A percentile compares a stretch with the other conserved stretches of the same genome.
phyloP scores from a whole-genome alignment of 2,888 invertebrate species.

The Drosophila ustulata region DNA sequence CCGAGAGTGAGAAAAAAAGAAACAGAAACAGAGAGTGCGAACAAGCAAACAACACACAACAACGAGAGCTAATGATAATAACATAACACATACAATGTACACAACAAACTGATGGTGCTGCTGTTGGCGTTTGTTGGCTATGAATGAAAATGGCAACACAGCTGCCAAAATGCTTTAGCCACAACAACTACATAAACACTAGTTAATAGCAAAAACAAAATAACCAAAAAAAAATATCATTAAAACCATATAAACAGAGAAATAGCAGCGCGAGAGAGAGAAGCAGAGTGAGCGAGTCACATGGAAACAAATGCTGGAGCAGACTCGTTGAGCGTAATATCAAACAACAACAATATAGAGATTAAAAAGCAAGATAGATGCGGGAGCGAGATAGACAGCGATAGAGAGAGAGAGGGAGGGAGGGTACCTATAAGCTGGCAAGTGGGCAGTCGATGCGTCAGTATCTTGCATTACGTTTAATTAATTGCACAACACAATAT shows the following conservation, averaged over 20 bases:
- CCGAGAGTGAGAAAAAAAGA: slow-evolving; percentile 26
- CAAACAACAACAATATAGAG: slow-evolving; percentile 10
- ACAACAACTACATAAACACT: slow-evolving; percentile 44
- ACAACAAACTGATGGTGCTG: slow-evolving; percentile 12
- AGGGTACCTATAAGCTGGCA: background rate
- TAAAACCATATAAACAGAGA: slow-evolving; percentile 67
- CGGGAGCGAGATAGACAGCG: background rate
- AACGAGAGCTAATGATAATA: slow-evolving; percentile 67
- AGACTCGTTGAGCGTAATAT: slow-evolving; percentile 20
- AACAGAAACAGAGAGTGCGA: slow-evolving; percentile 35
- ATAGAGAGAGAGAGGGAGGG: slow-evolving; percentile 6
- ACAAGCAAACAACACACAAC: slow-evolving; percentile 45
- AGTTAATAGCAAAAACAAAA: slow-evolving; percentile 47
- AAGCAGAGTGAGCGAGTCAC: slow-evolving; percentile 1
- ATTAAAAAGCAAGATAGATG: slow-evolving; percentile 27
- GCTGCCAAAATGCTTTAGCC: slow-evolving; percentile 31
- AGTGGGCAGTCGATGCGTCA: slow-evolving; percentile 59
- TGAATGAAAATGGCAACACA: slow-evolving; percentile 71
- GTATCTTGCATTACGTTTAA: slow-evolving; percentile 56
- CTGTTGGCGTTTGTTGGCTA: slow-evolving; percentile 25
- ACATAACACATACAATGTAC: slow-evolving; percentile 51
- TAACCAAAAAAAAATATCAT: slow-evolving; percentile 36
- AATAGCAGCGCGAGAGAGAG: slow-evolving; percentile 25
- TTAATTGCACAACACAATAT: slow-evolving; percentile 64
- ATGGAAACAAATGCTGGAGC: slow-evolving; percentile 36